Conservation (phyloP, 1,140 invertebrate species). For the Apocrypta bakeri region DNA sequence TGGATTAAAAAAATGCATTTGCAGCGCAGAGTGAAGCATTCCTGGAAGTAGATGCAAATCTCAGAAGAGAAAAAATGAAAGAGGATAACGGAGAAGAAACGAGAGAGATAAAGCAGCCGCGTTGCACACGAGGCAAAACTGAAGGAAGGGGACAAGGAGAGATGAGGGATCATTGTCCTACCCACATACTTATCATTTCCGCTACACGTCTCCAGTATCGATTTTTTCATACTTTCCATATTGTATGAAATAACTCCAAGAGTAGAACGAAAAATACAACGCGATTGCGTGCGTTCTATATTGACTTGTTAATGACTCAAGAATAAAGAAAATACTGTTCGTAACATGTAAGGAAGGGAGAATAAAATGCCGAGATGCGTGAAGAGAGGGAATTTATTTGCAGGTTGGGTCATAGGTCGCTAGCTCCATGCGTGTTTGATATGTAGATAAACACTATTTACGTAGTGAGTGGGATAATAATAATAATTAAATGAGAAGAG, state of each 20-base stretch:
- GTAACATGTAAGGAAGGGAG: constrained; percentile 40
- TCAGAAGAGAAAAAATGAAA: background rate
- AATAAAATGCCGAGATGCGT: constrained; percentile 14
- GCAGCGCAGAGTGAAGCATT: background rate
- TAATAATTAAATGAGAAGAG: constrained; percentile 29
- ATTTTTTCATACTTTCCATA: background rate
- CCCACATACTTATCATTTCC: constrained; percentile 52
- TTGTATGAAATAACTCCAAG: no score
- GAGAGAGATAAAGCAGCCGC: background rate
- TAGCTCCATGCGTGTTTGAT: background rate
- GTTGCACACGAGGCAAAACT: background rate
- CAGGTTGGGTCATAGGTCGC: constrained; percentile 25
- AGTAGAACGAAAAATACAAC: no score
- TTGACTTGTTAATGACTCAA: no score
- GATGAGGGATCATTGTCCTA: constrained; percentile 57
- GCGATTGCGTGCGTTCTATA: no score
- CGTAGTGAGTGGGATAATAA: constrained; percentile 10
- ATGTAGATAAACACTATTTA: background rate
- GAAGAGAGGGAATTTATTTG: constrained; percentile 36
- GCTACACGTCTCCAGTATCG: background rate
- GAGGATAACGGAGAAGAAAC: background rate
- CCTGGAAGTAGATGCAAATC: background rate
- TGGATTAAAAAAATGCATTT: no score
- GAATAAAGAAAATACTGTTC: no score
- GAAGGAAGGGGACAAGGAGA: constrained; percentile 7